Evolutionary conservation across 1,140 invertebrate species (phyloP), one percentile per base, ranked within the genome.

Genomic region (Ganaspis sp.): DNA sequence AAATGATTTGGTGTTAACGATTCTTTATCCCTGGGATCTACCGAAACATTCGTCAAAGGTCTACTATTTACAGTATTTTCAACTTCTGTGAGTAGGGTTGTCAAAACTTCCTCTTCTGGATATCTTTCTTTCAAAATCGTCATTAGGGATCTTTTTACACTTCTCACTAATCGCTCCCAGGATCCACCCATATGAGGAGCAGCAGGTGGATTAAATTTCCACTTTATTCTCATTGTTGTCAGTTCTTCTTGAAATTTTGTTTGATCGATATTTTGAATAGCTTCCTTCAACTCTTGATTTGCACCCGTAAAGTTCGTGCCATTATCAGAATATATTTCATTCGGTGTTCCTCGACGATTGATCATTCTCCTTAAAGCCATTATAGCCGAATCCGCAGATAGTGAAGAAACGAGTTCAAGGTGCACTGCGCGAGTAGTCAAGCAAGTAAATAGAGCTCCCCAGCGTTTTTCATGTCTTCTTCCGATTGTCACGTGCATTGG

Each of bases 361-460:
- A 11, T 34, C 17, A 29, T 73, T 5, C 79, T 15, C 11, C 69
- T n/a, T 1, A 80, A 0, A 2, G 76, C 74, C 70, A 81, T 77
- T 9, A 79, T 79, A 0, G 75, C 49, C 1, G 80, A 75, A 12
- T 73, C 53, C 0, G 77, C 42, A 0, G 38, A 64, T 40, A 76
- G 29, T 3, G 12, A 64, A 0, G 26, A 4, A 0, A 84, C 88
- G 0, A 90, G n/a, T 74, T 92, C 91, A 1, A 92, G 21, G 74
- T 93, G 91, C 1, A 92, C 81, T 0, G 90, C 91, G 72, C 91
- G 81, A 5, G 85, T 88, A 79, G 78, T 77, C 84, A 85, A 72
- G 70, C 87, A 91, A 0, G 88, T 92, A 69, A 90, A 90, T 9
- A 92, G 15, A 5, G 81, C 86, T 4, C 88, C 81, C 72, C 83